These are phyloP conservation scores for Ctenicera cuprea DNA, from an alignment of 2,888 invertebrate species.

Conservation along the genomic window DNA sequence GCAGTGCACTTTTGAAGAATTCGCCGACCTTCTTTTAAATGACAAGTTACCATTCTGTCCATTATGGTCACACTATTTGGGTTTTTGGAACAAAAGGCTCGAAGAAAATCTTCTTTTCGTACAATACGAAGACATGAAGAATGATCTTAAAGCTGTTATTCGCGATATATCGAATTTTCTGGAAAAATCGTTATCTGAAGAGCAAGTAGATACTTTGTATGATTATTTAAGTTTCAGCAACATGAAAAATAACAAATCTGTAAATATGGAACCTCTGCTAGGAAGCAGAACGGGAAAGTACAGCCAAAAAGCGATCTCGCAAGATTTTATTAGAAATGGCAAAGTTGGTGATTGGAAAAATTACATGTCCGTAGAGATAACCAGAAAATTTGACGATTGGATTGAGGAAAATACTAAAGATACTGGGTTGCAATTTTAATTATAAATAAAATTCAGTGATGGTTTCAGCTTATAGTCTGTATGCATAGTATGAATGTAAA, in stretches of 20 bases:
- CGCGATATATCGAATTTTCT: constrained; percentile 84
- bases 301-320: constrained; percentile 59
- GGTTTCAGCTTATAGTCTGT: too few species aligned
- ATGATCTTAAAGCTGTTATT: constrained; percentile 80
- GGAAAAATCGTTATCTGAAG: constrained; percentile 79
- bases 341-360: constrained; percentile 71
- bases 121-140: constrained; percentile 89
- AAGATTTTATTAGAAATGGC: constrained; percentile 73
- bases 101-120: constrained; percentile 85
- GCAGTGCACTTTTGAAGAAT: constrained; percentile 79
- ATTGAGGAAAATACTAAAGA: constrained; percentile 78
- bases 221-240: constrained; percentile 67
- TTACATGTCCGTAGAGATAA: constrained; percentile 83
- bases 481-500: too few species aligned
- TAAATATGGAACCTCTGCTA: constrained; percentile 73
- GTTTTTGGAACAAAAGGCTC: constrained; percentile 82
- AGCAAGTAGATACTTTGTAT: constrained; percentile 75
- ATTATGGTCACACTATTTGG: constrained; percentile 78
- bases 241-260: constrained; percentile 77
- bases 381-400: constrained; percentile 84
- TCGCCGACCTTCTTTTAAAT: constrained; percentile 83
- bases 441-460: constrained; percentile 71
- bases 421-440: constrained; percentile 72
- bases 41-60: constrained; percentile 80
- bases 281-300: constrained; percentile 64